These are phyloP conservation scores for Halcyon badia DNA, from an alignment of 2,797 vertebrate genomes.

Conservation along the genomic window DNA sequence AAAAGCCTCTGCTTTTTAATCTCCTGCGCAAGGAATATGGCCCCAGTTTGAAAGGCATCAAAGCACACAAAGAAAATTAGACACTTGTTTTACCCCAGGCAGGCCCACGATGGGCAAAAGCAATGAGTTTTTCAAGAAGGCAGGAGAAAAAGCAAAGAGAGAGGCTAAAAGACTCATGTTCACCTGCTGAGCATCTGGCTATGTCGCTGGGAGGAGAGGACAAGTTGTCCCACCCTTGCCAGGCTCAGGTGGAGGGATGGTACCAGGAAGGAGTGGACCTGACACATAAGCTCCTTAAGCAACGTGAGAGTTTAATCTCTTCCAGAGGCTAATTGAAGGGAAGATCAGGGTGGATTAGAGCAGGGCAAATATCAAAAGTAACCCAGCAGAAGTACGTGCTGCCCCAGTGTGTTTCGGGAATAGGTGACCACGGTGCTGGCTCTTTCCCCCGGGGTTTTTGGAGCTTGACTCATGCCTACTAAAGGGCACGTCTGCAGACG, in stretches of 20 bases:
- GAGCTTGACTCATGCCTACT: neutral
- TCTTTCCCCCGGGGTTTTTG: neutral
- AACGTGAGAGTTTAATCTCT: slow-evolving; percentile 33
- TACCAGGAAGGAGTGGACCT: neutral
- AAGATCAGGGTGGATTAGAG: neutral
- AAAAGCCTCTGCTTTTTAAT: slow-evolving; percentile 37
- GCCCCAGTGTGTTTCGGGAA: neutral
- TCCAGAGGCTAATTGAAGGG: slow-evolving; percentile 15
- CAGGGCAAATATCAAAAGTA: neutral
- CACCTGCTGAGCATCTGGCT: neutral
- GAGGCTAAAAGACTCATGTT: neutral
- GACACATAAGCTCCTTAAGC: slow-evolving; percentile 33
- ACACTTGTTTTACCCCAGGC: neutral
- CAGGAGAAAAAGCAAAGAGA: neutral
- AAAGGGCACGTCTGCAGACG: neutral
- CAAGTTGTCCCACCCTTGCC: neutral
- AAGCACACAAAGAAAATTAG: neutral
- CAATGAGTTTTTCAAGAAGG: neutral
- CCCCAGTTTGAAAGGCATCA: slow-evolving; percentile 2
- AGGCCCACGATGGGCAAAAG: neutral
- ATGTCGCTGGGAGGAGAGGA: neutral
- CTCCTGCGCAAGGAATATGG: neutral
- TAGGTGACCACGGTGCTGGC: neutral
- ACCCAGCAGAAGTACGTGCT: neutral
- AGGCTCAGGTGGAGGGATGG: neutral